These are phyloP conservation scores for Drosophila erecta DNA, from an alignment of 1,140 invertebrate genomes.

Conservation along the genomic window DNA sequence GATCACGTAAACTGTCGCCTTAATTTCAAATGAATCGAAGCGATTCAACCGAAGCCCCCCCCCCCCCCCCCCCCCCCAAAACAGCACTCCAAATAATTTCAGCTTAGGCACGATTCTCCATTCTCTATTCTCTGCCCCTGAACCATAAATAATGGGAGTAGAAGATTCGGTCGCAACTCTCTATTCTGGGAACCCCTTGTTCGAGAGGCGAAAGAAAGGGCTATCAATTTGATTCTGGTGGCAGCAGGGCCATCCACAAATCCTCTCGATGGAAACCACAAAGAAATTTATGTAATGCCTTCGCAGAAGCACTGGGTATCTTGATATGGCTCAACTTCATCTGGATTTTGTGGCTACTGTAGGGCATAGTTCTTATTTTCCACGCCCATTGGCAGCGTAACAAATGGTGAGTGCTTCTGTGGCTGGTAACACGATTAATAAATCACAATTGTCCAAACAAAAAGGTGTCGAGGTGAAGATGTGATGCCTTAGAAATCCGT, in stretches of 20 bases:
- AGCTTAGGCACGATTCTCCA: conserved; percentile 75
- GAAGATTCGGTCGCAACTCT: conserved; percentile 17
- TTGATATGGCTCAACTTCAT: conserved; percentile 31
- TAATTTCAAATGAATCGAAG: conserved; percentile 71
- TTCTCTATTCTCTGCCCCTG: conserved; percentile 46
- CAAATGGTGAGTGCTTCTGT: conserved; percentile 69
- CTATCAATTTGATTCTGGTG: conserved; percentile 73
- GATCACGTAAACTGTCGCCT: conserved; percentile 79
- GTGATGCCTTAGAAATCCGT: conserved; percentile 84
- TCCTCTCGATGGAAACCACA: conserved; percentile 54
- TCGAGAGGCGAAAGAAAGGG: conserved; percentile 17
- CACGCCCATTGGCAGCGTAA: conserved; percentile 35
- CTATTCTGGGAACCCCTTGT: conserved; percentile 73
- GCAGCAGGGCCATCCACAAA: conserved; percentile 61
- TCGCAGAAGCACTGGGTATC: conserved; percentile 58
- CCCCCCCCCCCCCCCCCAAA: background rate
- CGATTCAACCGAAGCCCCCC: conserved; percentile 12
- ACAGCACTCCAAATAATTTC: conserved; percentile 57
- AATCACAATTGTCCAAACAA: conserved; percentile 54
- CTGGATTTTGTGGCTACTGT: conserved; percentile 48
- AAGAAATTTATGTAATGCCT: conserved; percentile 77
- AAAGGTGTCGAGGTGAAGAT: conserved; percentile 23
- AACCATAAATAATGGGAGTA: conserved; percentile 66
- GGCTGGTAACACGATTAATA: conserved; percentile 46
- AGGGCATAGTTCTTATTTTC: conserved; percentile 2